A percentile compares a stretch with the other conserved stretches of the same genome.
These are phyloP conservation scores for Eidolon dupreanum DNA, from an alignment of 2,797 vertebrate genomes.

Conservation along the genomic window DNA sequence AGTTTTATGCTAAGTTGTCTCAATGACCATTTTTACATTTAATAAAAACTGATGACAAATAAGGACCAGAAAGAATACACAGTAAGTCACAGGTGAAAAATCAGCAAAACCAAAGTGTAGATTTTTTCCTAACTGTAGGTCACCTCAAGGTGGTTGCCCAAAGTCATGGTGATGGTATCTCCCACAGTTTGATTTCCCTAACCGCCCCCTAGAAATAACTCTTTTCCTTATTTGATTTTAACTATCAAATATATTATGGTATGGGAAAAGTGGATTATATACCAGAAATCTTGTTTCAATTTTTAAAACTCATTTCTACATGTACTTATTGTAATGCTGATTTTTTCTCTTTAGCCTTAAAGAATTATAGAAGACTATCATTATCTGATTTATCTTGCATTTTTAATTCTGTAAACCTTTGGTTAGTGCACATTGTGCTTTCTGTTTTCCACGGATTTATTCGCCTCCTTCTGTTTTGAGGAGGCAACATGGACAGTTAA, in stretches of 20 bases:
- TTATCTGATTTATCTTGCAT: not conserved
- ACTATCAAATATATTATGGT: not conserved
- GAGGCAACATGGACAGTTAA: not conserved
- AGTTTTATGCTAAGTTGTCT: slow-evolving; percentile 5
- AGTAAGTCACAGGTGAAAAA: slow-evolving; percentile 13
- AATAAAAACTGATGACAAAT: slow-evolving; percentile 26
- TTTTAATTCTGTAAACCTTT: slow-evolving; percentile 36
- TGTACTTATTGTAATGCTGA: not conserved
- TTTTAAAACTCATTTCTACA: slow-evolving; percentile 44
- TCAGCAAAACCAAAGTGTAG: not conserved
- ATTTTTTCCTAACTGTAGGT: not conserved
- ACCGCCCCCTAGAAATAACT: not conserved
- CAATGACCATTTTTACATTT: slow-evolving; percentile 21
- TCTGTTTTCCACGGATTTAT: not conserved
- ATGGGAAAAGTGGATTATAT: slow-evolving; percentile 24
- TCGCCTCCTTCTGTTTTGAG: slow-evolving; percentile 7
- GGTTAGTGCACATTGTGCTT: not conserved
- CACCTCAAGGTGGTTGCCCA: not conserved
- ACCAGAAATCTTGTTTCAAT: slow-evolving; percentile 20
- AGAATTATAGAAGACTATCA: not conserved
- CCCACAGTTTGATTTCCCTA: not conserved
- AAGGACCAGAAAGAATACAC: slow-evolving; percentile 4
- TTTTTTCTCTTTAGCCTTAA: slow-evolving; percentile 34
- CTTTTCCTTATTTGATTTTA: slow-evolving; percentile 42
- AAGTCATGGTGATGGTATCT: not conserved